Evolutionary conservation across 2,113 vertebrate genomes (phyloP).

Genomic region (Grammomys surdaster): DNA sequence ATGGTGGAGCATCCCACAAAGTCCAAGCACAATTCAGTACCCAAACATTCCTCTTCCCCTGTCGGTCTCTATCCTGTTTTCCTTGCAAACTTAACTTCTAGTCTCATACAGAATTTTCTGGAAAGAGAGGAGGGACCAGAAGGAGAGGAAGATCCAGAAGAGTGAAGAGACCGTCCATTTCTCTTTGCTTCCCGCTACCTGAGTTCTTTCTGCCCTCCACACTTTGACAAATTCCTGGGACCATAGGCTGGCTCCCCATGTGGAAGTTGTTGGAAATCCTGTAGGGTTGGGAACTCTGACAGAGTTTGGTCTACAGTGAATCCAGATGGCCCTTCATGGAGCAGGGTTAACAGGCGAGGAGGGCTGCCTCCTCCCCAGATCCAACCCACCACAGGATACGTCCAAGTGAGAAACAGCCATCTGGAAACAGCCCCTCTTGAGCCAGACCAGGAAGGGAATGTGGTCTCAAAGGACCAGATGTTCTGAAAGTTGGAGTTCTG

Average conservation of each 20-base stretch:
- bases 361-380: conserved; percentile 78
- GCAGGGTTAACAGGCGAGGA: conserved; percentile 85
- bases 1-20: accelerated
- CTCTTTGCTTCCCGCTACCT: conserved; percentile 60
- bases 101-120: not conserved
- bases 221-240: conserved; percentile 72
- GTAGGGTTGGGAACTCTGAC: conserved; percentile 74
- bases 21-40: not conserved
- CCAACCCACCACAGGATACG: conserved; percentile 82
- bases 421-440: conserved; percentile 55
- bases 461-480: not conserved
- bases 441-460: not conserved
- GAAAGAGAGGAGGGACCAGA: not conserved
- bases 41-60: not conserved
- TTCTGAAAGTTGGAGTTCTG: not conserved
- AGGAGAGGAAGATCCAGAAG: not conserved
- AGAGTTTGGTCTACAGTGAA: conserved; percentile 58
- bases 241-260: conserved; percentile 77
- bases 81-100: not conserved
- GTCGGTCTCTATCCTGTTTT: not conserved
- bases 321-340: conserved; percentile 76
- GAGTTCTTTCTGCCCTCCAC: not conserved
- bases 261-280: conserved; percentile 81
- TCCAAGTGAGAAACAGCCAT: conserved; percentile 78
- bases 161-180: conserved; percentile 29